phyloP scores from a whole-genome alignment of 2,797 vertebrate genomes.

The Corythornis leucogaster region DNA sequence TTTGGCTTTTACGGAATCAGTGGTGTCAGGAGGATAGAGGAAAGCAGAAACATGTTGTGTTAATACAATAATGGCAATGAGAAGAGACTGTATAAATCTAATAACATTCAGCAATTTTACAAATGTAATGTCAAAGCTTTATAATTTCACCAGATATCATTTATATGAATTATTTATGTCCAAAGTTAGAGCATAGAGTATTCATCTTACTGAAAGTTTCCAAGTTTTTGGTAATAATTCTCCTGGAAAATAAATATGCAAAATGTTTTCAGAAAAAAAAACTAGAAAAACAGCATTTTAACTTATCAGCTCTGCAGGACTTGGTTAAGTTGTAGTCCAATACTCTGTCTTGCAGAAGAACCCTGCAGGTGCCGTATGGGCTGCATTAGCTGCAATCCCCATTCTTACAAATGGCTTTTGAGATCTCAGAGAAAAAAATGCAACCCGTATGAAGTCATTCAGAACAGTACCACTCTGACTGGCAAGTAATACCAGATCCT shows the following conservation, averaged over 20 bases:
- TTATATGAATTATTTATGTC: not conserved
- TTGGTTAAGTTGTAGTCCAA: not conserved
- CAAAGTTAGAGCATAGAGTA: not conserved
- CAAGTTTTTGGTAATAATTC: not conserved
- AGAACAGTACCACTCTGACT: not conserved
- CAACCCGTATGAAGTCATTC: not conserved
- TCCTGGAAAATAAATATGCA: not conserved
- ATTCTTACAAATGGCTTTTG: not conserved
- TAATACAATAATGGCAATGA: not conserved
- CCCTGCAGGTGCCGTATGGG: not conserved
- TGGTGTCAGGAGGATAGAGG: not conserved
- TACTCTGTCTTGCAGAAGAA: not conserved
- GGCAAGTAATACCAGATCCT: not conserved
- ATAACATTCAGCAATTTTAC: not conserved
- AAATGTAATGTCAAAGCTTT: not conserved
- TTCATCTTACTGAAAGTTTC: not conserved
- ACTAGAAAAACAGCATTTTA: accelerated
- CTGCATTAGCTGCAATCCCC: not conserved
- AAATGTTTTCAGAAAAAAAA: not conserved
- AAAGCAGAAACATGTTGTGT: not conserved
- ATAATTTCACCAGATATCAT: not conserved
- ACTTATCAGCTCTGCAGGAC: not conserved
- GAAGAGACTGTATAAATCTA: not conserved
- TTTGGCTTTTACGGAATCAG: not conserved
- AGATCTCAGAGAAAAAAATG: not conserved